Base-by-base conservation (phyloP, 1,140 invertebrate genomes). In the Scaptomyza graminum region DNA sequence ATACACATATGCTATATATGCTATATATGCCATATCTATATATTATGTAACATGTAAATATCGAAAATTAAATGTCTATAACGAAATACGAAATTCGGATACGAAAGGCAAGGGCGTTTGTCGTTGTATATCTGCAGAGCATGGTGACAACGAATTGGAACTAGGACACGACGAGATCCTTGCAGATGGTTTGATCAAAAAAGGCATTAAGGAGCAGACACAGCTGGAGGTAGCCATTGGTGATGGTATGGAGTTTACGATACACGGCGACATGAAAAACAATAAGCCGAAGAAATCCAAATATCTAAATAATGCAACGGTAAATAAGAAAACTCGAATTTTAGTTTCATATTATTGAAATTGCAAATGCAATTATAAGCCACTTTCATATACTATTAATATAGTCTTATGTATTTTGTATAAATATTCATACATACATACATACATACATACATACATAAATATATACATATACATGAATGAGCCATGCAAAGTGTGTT, bases 231-330 rank as follows among this genome's bases (percentile, higher is more conserved):
- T 97, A 69, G 96, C 96, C 28, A 97, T 97, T 77, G 96, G 96
- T 7, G 96, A 97, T 91, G 96, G 96, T 47, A 96, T 97, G 95
- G 96, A 97, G 92, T 96, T 97, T 85, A 97, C 96, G 3, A 97
- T 97, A 93, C 96, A 97, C 92, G 96, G 95, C 93, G 95, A 96
- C 92, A 92, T 95, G 79, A 95, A 95, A 93, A 95, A 96, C 92
- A 95, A 95, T 92, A 93, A 95, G 84, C 70, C 90, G 82, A 95
- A 95, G 91, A 96, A 95, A 92, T 94, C 94, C 64, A 95, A 95
- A 92, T 93, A 95, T 91, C 92, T 94, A 73, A 96, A 95, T 83
- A 95, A 95, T 90, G 94, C 94, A 77, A 96, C 95, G 82, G 94
- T 95, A 72, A 94, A 73, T 87, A 87, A 56, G 18, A 66, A 63